Base-by-base conservation (phyloP, 2,797 vertebrate species). In the Rhadinocentrus ornatus region DNA sequence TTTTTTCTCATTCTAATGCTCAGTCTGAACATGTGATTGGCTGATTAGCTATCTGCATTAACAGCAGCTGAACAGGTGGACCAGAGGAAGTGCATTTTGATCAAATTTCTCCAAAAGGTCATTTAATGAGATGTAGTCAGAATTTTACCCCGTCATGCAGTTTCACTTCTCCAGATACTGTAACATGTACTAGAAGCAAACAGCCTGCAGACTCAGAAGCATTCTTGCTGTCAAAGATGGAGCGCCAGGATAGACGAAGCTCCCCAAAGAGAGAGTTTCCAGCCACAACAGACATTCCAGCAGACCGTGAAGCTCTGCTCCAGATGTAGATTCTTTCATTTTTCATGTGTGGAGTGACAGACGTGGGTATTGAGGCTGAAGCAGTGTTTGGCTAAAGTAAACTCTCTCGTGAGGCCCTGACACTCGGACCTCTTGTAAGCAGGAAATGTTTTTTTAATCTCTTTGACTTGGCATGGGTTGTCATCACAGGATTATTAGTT, bases 361-460 rank as follows among this genome's bases (percentile, higher is more conserved):
- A 69, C 60, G 8, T 9, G 37, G 61, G 12, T 68, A 56, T 24
- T 8, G 35, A 78, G 66, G 66, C 65, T 4, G 52, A 34, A 60
- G 37, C 35, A 27, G 50, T 66, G 62, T 68, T 81, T 62, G 39
- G 62, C 74, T 73, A 26, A 66, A 69, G 65, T 77, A 83, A 90
- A 87, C 85, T 66, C 16, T 73, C 58, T 48, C 24, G 22, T 11
- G 75, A 73, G 71, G 58, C 59, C 57, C 39, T 55, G 56, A 75
- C 78, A 56, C 46, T 58, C 18, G 34, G 61, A 27, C 12, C 59
- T 54, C 55, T 54, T 84, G 81, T 93, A 92, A 91, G 93, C 92
- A 91, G 90, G 90, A 94, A 89, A 80, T 61, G 4, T 29, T 24
- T 72, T 76, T 61, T 57, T 66, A 69, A 48, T 67, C 64, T 66